Evolutionary conservation across 2,113 vertebrate species (phyloP).

Genomic region (Dissostichus mawsoni): DNA sequence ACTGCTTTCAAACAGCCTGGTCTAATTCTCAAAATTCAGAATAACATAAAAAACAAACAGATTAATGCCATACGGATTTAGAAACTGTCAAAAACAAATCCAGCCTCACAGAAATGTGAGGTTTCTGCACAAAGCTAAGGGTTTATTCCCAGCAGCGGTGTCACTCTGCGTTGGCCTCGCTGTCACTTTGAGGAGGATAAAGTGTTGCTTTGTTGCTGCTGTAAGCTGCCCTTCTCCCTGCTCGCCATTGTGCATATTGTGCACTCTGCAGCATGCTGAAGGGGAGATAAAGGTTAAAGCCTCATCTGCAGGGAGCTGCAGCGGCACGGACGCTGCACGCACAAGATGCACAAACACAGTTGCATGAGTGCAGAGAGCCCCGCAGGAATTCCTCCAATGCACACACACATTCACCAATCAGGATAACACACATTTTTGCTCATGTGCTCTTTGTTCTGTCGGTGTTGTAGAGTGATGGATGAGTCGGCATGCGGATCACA

Average conservation of each 20-base stretch:
- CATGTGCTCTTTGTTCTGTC: slow-evolving; percentile 65
- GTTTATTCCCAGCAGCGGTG: slow-evolving; percentile 48
- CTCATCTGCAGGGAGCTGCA: slow-evolving; percentile 62
- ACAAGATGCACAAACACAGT: background rate
- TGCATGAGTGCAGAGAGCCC: background rate
- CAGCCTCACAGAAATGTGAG: background rate
- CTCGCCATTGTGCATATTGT: slow-evolving; percentile 37
- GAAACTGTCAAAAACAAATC: slow-evolving; percentile 37
- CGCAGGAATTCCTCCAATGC: background rate
- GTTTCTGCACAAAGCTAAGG: background rate
- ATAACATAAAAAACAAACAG: slow-evolving; percentile 19
- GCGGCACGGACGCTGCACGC: background rate
- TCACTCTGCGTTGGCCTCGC: slow-evolving; percentile 45
- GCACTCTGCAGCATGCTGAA: slow-evolving; percentile 61
- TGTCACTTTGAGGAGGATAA: slow-evolving; percentile 60
- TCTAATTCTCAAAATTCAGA: background rate
- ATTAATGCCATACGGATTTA: slow-evolving; percentile 52
- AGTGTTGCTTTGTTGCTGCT: slow-evolving; percentile 64
- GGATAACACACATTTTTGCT: background rate
- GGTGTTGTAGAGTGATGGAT: slow-evolving; percentile 65
- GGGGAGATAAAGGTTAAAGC: slow-evolving; percentile 81
- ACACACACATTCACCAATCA: background rate
- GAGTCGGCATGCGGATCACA: slow-evolving; percentile 46
- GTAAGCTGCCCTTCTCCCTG: slow-evolving; percentile 50
- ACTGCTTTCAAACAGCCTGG: background rate